A percentile compares a stretch with the other conserved stretches of the same genome.
phyloP scores from a whole-genome alignment of 1,140 invertebrate species.

The Diachasma alloeum region DNA sequence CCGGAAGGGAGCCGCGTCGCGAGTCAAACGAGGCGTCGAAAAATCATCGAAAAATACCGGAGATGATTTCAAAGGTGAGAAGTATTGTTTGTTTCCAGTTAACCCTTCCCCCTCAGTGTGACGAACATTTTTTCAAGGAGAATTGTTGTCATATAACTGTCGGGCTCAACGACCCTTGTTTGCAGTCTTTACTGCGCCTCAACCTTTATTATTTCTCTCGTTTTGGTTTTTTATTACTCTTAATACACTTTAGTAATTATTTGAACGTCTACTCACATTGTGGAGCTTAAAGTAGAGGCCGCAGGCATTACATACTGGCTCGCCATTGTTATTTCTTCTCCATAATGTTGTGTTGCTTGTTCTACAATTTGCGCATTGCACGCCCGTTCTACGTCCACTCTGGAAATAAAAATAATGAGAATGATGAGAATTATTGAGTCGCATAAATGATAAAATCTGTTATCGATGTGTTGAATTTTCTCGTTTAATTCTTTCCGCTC shows the following conservation, averaged over 20 bases:
- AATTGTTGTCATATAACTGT: conserved; percentile 1
- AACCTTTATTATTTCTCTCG: conserved; percentile 5
- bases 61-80: not conserved
- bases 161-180: conserved; percentile 37
- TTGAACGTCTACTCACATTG: conserved; percentile 71
- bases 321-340: conserved; percentile 87
- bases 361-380: conserved; percentile 87
- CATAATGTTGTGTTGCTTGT: conserved; percentile 87
- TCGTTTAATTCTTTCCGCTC: not conserved
- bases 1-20: not conserved
- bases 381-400: conserved; percentile 76
- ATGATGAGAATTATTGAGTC: not conserved
- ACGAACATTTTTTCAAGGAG: not conserved
- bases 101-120: not conserved
- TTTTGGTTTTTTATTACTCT: not conserved
- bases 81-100: not conserved
- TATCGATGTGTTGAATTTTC: not conserved
- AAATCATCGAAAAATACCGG: not conserved
- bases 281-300: conserved; percentile 91
- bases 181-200: conserved; percentile 21
- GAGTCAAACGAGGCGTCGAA: not conserved
- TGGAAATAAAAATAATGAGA: conserved; percentile 55
- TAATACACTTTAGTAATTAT: conserved; percentile 6
- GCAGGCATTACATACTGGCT: conserved; percentile 92
- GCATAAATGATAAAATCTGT: not conserved